Conservation (phyloP, 2,113 vertebrate species). For the Ptyas mucosa region DNA sequence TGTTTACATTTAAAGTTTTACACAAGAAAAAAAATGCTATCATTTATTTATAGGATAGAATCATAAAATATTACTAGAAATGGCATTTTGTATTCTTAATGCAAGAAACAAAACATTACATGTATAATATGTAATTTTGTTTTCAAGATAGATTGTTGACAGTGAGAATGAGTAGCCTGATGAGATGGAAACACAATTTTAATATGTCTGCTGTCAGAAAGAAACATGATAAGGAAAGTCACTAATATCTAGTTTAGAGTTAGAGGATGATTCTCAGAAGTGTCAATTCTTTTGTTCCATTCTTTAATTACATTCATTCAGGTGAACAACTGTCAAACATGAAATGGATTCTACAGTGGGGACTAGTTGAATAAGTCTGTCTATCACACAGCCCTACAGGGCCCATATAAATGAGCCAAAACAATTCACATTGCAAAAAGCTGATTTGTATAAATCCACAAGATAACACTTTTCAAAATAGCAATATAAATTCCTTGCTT, state of each 20-base stretch:
- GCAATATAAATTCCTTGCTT: background rate
- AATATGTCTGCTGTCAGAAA: background rate
- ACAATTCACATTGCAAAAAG: background rate
- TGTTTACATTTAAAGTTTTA: background rate
- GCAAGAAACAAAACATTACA: background rate
- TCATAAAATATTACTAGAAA: background rate
- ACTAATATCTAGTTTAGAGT: background rate
- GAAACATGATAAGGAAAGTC: background rate
- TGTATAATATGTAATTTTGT: background rate
- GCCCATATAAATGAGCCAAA: background rate
- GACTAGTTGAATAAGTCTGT: background rate
- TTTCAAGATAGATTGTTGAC: background rate
- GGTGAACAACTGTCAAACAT: background rate
- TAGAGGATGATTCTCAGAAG: no score
- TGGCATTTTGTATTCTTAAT: background rate
- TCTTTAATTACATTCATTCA: background rate
- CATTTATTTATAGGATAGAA: background rate
- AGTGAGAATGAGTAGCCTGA: background rate
- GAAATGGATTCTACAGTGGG: background rate
- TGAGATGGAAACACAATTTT: background rate
- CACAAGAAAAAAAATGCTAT: background rate
- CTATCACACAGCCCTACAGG: background rate
- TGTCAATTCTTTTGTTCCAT: background rate
- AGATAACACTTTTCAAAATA: background rate
- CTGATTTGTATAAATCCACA: no score